Evolutionary conservation across 2,797 vertebrate genomes (phyloP).

Genomic region (Anisognathus igniventris): DNA sequence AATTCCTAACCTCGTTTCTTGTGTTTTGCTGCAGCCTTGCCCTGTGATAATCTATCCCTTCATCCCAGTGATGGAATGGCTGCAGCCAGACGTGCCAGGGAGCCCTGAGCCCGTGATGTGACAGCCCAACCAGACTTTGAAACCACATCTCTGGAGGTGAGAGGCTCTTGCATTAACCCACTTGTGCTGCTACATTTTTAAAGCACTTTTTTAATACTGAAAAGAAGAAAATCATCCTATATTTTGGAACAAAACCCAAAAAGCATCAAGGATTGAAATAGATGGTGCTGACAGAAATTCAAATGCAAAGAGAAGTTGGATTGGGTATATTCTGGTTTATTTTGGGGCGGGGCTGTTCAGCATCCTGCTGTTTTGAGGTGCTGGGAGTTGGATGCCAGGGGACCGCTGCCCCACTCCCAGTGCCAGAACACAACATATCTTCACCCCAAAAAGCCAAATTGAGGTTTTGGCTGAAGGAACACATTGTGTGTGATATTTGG

Average conservation of each 20-base stretch:
- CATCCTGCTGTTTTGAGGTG: not conserved
- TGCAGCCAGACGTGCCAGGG: not conserved
- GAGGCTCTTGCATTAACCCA: not conserved
- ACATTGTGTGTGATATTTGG: rapidly evolving
- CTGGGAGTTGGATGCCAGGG: not conserved
- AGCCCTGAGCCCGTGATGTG: not conserved
- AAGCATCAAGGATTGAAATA: not conserved
- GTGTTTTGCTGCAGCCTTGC: rapidly evolving
- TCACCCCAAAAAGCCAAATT: not conserved
- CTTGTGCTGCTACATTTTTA: not conserved
- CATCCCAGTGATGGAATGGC: not conserved
- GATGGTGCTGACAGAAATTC: not conserved
- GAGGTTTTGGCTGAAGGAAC: not conserved
- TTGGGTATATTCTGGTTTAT: not conserved
- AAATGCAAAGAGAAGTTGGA: not conserved
- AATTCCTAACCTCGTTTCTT: not conserved
- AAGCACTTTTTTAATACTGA: not conserved
- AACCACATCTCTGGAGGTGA: not conserved
- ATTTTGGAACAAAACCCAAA: not conserved
- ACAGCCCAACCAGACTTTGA: not conserved
- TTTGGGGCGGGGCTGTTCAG: not conserved
- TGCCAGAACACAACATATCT: not conserved
- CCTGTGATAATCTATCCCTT: not conserved
- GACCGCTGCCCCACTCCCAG: not conserved
- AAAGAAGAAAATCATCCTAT: not conserved